These are phyloP conservation scores for Drosophila willistoni DNA, from an alignment of 1,140 invertebrate genomes.

Conservation along the genomic window DNA sequence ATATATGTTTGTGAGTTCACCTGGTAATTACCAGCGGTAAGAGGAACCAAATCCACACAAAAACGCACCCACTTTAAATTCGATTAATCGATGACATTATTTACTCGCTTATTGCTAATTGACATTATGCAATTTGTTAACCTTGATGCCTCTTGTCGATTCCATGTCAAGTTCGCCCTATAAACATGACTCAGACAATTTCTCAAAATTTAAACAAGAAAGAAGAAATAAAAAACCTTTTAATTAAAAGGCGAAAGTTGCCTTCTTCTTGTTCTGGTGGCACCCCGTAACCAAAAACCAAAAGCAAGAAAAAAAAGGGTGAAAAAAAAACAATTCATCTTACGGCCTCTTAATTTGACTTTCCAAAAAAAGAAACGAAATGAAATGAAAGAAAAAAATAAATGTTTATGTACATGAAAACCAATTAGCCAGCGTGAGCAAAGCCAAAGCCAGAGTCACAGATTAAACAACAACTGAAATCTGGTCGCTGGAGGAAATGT, in stretches of 20 bases:
- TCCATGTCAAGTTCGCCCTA: slow-evolving; percentile 65
- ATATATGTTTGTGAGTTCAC: no score
- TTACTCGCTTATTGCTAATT: background rate
- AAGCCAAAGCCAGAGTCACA: slow-evolving; percentile 9
- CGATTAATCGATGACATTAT: background rate
- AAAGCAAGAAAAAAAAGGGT: background rate
- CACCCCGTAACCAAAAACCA: background rate
- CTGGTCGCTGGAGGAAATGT: slow-evolving; percentile 28
- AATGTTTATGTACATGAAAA: slow-evolving; percentile 44
- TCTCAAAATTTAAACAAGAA: background rate
- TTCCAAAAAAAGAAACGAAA: slow-evolving; percentile 54
- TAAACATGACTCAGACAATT: slow-evolving; percentile 32
- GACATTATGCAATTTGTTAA: slow-evolving; percentile 31
- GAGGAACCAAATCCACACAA: no score
- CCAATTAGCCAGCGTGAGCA: slow-evolving; percentile 62
- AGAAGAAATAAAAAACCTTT: slow-evolving; percentile 6
- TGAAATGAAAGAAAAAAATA: slow-evolving; percentile 47
- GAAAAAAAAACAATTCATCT: slow-evolving; percentile 27
- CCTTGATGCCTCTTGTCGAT: slow-evolving; percentile 62
- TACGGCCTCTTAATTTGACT: slow-evolving; percentile 59
- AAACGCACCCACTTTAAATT: background rate
- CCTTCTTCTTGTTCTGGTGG: slow-evolving; percentile 44
- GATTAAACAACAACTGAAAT: slow-evolving; percentile 1
- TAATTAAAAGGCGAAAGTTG: slow-evolving; percentile 56
- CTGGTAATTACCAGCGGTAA: no score